Evolutionary conservation across 2,797 vertebrate species (phyloP).

Genomic region (Bothrops alternatus): DNA sequence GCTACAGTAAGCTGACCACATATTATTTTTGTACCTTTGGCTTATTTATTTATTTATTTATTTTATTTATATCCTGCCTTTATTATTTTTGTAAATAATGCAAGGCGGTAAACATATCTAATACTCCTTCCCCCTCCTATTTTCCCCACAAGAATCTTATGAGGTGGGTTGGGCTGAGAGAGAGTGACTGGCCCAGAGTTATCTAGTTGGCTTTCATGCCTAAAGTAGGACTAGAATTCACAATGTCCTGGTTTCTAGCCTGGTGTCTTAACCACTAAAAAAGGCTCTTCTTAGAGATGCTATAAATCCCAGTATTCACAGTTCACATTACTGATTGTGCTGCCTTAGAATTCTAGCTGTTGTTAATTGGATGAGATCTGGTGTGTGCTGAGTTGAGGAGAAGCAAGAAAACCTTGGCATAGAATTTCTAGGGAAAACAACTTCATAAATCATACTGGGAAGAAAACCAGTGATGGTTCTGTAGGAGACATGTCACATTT

Average conservation of each 20-base stretch:
- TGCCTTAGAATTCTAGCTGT: neutral
- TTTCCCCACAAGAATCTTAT: neutral
- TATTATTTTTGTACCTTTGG: neutral
- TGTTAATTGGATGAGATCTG: neutral
- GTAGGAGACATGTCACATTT: neutral
- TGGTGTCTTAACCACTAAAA: neutral
- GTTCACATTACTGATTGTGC: neutral
- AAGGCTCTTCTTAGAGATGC: neutral
- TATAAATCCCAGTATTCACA: neutral
- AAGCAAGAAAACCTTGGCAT: neutral
- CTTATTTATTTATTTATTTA: neutral
- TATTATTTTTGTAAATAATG: neutral
- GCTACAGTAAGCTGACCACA: neutral
- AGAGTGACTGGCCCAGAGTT: neutral
- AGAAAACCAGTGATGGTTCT: neutral
- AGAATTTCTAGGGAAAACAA: neutral
- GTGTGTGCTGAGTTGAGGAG: neutral
- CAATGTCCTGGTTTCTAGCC: neutral
- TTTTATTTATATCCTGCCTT: neutral
- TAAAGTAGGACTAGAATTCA: neutral
- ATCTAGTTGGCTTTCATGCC: neutral
- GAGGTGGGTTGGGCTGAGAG: neutral
- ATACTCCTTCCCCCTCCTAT: neutral
- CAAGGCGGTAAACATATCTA: neutral
- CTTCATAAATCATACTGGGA: neutral